Conservation (phyloP, 1,140 invertebrate species). For the Tenebrio molitor region DNA sequence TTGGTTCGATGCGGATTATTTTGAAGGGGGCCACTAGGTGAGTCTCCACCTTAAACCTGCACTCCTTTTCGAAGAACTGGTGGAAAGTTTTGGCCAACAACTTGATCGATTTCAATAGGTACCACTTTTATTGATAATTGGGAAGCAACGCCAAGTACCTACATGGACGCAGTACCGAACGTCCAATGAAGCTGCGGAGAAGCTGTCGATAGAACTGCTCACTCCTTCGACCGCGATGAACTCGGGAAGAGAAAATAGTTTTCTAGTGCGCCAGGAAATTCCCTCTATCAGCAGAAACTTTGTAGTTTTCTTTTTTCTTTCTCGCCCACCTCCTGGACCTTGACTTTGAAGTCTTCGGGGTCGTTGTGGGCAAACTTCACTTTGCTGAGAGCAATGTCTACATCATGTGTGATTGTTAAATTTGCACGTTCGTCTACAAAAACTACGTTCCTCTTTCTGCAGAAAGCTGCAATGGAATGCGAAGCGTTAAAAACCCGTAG, state of each 20-base stretch:
- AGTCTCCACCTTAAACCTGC: constrained; percentile 55
- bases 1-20: constrained; percentile 52
- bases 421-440: constrained; percentile 90
- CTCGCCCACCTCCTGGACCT: constrained; percentile 74
- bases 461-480: constrained; percentile 97
- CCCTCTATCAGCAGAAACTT: constrained; percentile 62
- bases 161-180: constrained; percentile 59
- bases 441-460: constrained; percentile 93
- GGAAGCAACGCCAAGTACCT: constrained; percentile 63
- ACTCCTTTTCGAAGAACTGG: constrained; percentile 47
- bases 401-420: constrained; percentile 96
- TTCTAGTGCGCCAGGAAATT: constrained; percentile 60
- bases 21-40: constrained; percentile 57
- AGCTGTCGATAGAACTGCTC: constrained; percentile 62
- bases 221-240: constrained; percentile 60
- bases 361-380: constrained; percentile 96
- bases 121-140: constrained; percentile 59
- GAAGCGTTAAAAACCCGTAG: constrained; percentile 97
- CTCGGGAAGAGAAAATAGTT: constrained; percentile 57
- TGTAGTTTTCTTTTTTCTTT: constrained; percentile 48
- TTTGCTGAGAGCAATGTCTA: constrained; percentile 89
- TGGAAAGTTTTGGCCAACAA: constrained; percentile 49
- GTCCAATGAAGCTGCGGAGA: constrained; percentile 62
- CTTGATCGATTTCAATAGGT: constrained; percentile 56
- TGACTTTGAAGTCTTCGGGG: constrained; percentile 83